phyloP scores from a whole-genome alignment of 2,113 vertebrate species.

The Aptenodytes patagonicus region DNA sequence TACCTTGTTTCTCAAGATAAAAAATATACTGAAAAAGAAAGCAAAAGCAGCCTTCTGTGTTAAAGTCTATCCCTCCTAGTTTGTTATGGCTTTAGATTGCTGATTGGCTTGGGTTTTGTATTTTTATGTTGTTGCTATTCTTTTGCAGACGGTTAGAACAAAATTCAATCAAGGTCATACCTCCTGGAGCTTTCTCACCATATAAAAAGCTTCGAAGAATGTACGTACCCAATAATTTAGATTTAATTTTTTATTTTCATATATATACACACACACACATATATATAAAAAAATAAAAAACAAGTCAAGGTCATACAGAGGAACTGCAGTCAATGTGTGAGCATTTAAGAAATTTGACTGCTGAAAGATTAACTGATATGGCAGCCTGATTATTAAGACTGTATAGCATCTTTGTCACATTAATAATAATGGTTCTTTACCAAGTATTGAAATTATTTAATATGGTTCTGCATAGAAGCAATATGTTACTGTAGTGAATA shows the following conservation, averaged over 20 bases:
- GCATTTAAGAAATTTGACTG: conserved; percentile 8
- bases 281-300: background rate
- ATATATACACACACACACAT: background rate
- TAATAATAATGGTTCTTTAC: background rate
- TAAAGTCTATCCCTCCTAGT: background rate
- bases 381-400: background rate
- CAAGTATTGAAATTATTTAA: background rate
- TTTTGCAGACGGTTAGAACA: conserved; percentile 93
- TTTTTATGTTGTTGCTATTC: background rate
- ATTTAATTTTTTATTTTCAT: background rate
- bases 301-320: background rate
- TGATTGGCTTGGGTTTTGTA: background rate
- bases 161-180: conserved; percentile 97
- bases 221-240: conserved; percentile 76
- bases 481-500: background rate
- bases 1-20: background rate
- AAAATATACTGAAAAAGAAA: background rate
- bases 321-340: background rate
- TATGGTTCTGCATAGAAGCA: background rate
- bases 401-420: background rate
- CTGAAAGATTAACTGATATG: background rate
- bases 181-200: conserved; percentile 93
- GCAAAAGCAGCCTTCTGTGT: background rate
- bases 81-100: background rate
- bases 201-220: conserved; percentile 98